Conservation (phyloP, 1,140 invertebrate species). For the Oryzaephilus surinamensis region DNA sequence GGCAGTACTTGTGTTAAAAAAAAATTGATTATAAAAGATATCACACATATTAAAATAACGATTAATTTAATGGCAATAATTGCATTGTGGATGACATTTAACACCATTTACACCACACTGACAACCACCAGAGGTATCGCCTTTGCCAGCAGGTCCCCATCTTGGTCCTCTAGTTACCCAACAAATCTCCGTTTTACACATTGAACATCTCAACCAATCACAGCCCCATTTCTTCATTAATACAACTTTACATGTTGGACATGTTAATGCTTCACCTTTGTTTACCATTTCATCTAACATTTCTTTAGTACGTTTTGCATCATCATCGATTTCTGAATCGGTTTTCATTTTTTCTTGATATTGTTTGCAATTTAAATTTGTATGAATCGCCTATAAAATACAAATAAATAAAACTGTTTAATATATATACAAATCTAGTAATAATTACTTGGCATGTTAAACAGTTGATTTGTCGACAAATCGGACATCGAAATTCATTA, state of each 20-base stretch:
- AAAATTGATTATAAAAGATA: no score
- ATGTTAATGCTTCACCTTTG: conserved; percentile 74
- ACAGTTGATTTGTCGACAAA: conserved; percentile 74
- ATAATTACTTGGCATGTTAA: conserved; percentile 70
- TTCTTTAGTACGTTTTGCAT: conserved; percentile 60
- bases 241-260: conserved; percentile 74
- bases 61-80: conserved; percentile 85
- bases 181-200: conserved; percentile 91
- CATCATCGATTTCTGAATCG: conserved; percentile 47
- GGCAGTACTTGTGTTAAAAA: no score
- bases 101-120: conserved; percentile 72
- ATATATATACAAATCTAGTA: conserved; percentile 1
- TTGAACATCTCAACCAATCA: conserved; percentile 86
- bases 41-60: no score
- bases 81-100: conserved; percentile 79
- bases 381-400: conserved; percentile 61
- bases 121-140: conserved; percentile 76
- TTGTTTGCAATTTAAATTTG: conserved; percentile 71
- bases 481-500: conserved; percentile 75
- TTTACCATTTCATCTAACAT: conserved; percentile 73
- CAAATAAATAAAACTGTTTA: background rate
- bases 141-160: conserved; percentile 78
- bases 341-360: conserved; percentile 66
- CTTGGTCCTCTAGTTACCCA: conserved; percentile 83
- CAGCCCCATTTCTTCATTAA: conserved; percentile 91